Conservation (phyloP, 2,113 vertebrate genomes). For the Nothocercus nigrocapillus region DNA sequence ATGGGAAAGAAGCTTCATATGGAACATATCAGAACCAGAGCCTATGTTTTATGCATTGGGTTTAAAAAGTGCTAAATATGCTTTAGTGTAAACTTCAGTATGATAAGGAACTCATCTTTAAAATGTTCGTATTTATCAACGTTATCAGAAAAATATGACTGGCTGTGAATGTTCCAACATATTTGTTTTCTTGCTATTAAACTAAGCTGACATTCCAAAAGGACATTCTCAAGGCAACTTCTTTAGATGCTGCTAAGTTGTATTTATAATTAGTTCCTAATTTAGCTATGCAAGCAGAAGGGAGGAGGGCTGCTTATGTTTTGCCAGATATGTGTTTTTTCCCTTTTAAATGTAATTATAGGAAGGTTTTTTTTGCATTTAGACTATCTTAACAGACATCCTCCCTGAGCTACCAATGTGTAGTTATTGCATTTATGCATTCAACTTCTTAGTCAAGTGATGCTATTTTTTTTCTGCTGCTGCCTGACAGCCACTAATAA, state of each 20-base stretch:
- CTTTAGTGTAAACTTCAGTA: slow-evolving; percentile 46
- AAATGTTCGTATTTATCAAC: slow-evolving; percentile 77
- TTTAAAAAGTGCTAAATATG: not conserved
- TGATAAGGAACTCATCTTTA: slow-evolving; percentile 62
- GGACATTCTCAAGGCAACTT: slow-evolving; percentile 72
- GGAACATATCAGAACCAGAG: not conserved
- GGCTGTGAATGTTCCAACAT: slow-evolving; percentile 75
- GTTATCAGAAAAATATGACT: slow-evolving; percentile 73
- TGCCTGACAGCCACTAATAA: slow-evolving; percentile 96
- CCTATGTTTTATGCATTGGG: not conserved
- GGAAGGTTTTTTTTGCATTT: slow-evolving; percentile 63
- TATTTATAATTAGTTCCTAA: slow-evolving; percentile 78
- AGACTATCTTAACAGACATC: slow-evolving; percentile 70
- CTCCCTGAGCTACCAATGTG: slow-evolving; percentile 73
- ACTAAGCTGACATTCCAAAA: slow-evolving; percentile 77
- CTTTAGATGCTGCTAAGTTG: slow-evolving; percentile 72
- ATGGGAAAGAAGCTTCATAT: not conserved
- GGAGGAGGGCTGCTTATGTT: slow-evolving; percentile 54
- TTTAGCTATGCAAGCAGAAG: slow-evolving; percentile 72
- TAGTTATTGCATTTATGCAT: slow-evolving; percentile 84
- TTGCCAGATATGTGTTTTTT: slow-evolving; percentile 71
- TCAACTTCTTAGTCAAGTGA: slow-evolving; percentile 87
- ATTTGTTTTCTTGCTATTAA: slow-evolving; percentile 80
- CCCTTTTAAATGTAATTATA: slow-evolving; percentile 70
- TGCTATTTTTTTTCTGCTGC: slow-evolving; percentile 85